Evolutionary conservation across 2,888 invertebrate species (phyloP).

Genomic region (Lagria hirta): DNA sequence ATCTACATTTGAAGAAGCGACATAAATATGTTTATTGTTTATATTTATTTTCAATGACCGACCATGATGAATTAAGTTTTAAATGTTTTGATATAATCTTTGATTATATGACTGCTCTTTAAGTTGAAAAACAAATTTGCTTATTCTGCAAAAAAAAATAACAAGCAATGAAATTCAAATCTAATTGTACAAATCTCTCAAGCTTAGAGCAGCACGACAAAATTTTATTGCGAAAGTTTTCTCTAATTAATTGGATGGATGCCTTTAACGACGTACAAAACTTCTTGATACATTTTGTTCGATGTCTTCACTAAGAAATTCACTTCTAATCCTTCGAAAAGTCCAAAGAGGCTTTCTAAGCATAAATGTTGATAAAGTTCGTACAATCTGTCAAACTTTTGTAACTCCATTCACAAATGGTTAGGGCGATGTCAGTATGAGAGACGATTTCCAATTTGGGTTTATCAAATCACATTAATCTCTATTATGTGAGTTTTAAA

Average conservation of each 20-base stretch:
- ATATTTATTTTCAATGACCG: too few relatives aligned
- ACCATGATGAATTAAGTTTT: too few relatives aligned
- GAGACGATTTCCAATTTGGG: conserved; percentile 42
- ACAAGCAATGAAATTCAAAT: too few relatives aligned
- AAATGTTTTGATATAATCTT: too few relatives aligned
- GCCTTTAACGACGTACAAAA: conserved; percentile 14
- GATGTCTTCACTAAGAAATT: conserved; percentile 32
- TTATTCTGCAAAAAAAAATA: too few relatives aligned
- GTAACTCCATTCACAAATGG: conserved; percentile 42
- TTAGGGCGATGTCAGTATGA: conserved; percentile 36
- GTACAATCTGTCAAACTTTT: conserved; percentile 45
- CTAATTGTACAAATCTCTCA: too few relatives aligned
- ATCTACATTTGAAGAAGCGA: too few relatives aligned
- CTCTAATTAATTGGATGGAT: conserved; percentile 27
- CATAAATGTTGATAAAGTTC: conserved; percentile 43
- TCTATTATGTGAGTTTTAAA: too few relatives aligned
- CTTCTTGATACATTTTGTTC: conserved; percentile 26
- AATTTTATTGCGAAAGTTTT: conserved; percentile 15
- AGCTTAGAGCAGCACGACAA: too few relatives aligned
- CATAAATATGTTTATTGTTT: too few relatives aligned
- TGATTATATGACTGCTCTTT: too few relatives aligned
- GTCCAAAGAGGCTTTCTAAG: conserved; percentile 32
- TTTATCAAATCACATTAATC: conserved; percentile 40
- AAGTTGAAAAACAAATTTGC: too few relatives aligned
- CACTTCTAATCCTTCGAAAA: conserved; percentile 37